phyloP scores from a whole-genome alignment of 2,113 vertebrate genomes.

The Callionymus lyra region DNA sequence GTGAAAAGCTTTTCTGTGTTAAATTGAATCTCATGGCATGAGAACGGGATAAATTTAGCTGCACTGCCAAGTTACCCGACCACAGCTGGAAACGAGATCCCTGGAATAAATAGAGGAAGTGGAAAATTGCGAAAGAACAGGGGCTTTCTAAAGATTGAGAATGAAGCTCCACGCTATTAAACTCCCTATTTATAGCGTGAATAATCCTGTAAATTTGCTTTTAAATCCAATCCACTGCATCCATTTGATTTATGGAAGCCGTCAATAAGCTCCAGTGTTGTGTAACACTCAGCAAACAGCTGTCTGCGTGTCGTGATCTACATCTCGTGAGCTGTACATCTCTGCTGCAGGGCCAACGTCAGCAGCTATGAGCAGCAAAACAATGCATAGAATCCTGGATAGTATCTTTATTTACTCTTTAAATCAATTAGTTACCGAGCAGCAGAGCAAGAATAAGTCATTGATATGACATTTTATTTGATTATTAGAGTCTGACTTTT shows the following conservation, averaged over 20 bases:
- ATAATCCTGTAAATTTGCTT: slow-evolving; percentile 3
- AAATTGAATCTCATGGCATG: slow-evolving; percentile 15
- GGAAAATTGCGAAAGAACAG: slow-evolving; percentile 4
- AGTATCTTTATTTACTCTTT: too few relatives aligned
- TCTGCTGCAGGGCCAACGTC: too few relatives aligned
- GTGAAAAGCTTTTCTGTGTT: slow-evolving; percentile 7
- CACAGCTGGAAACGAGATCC: slow-evolving; percentile 19
- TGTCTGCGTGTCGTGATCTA: too few relatives aligned
- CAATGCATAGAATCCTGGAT: too few relatives aligned
- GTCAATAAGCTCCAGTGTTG: background rate
- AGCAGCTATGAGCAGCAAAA: too few relatives aligned
- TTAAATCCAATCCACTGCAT: slow-evolving; percentile 6
- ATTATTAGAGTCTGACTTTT: too few relatives aligned
- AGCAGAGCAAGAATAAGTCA: too few relatives aligned
- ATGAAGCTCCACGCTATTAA: slow-evolving; percentile 2
- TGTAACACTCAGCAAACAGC: too few relatives aligned
- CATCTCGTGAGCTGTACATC: too few relatives aligned
- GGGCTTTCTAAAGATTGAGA: slow-evolving; percentile 3
- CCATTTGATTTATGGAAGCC: slow-evolving; percentile 10
- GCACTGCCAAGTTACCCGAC: slow-evolving; percentile 1
- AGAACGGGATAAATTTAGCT: slow-evolving; percentile 45
- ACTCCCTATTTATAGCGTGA: background rate
- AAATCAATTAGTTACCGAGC: too few relatives aligned
- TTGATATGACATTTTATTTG: too few relatives aligned
- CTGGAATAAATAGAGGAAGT: slow-evolving; percentile 10